These are phyloP conservation scores for Folsomia manolachei DNA, from an alignment of 2,888 invertebrate genomes.

Conservation along the genomic window DNA sequence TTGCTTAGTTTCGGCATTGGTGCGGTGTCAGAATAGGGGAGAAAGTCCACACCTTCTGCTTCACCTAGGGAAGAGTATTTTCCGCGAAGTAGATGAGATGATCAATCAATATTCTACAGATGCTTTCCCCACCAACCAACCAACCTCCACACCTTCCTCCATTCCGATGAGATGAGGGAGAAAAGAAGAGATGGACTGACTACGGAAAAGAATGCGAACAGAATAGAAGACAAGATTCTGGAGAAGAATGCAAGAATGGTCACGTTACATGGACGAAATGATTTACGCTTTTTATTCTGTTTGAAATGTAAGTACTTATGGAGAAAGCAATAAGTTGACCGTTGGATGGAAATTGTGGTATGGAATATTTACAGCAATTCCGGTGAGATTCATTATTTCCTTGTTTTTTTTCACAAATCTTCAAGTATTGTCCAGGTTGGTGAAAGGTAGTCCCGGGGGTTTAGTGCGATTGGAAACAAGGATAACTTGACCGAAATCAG, in stretches of 20 bases:
- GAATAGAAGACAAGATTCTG: no score
- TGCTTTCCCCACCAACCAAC: conserved; percentile 14
- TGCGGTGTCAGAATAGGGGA: not conserved
- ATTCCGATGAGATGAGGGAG: not conserved
- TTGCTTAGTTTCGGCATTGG: not conserved
- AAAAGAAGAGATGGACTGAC: not conserved
- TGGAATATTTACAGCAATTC: no score
- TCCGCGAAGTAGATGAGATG: conserved; percentile 26
- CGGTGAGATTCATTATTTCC: not conserved
- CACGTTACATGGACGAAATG: no score
- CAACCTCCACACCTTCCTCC: not conserved
- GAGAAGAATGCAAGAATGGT: no score
- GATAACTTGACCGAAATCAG: not conserved
- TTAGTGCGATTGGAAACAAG: no score
- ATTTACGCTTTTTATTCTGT: no score
- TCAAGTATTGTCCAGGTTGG: not conserved
- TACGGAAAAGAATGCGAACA: no score
- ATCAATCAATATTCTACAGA: conserved; percentile 39
- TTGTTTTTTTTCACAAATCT: not conserved
- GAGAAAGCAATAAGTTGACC: no score
- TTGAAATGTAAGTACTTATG: no score
- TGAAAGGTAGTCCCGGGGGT: no score
- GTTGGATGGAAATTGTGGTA: no score
- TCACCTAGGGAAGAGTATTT: no score
- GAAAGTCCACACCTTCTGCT: conserved; percentile 34